Base-by-base conservation (phyloP, 2,113 vertebrate species). In the Ursus arctos region DNA sequence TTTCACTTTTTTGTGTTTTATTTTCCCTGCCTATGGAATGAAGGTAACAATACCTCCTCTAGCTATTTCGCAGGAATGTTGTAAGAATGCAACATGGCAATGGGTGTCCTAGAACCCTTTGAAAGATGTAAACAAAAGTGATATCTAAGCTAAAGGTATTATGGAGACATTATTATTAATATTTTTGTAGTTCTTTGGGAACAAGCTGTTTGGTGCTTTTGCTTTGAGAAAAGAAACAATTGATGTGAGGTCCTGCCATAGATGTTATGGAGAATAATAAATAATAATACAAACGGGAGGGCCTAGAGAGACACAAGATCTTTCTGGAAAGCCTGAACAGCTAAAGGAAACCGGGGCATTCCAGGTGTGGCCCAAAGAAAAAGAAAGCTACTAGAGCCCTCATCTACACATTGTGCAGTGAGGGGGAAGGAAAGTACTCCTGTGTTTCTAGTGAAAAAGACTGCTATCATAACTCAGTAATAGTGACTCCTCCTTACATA, bases 81-180 rank as follows among this genome's bases (percentile, higher is more conserved):
- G 1, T 24, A 82, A 95, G 61, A 88, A 51, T 84, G 49, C 3
- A 57, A 3, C n/a, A 85, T 95, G 84, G 5, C 51, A 77, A 88
- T 47, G 2, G 3, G 6, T 82, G 2, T 67, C 43, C 22, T 93
- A 51, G 69, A 74, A 69, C 14, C 1, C 21, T 53, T 61, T 84
- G 9, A 88, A 90, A 88, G 85, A 43, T 94, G 4, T 53, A 85
- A 95, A 43, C 28, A 87, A 85, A 95, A 88, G 26, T 69, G 28
- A 53, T 69, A 77, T 74, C 86, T 8, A 76, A 81, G 84, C 24
- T 91, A 69, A 85, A 65, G 4, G 1, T 85, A 77, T 59, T 67
- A 5, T 36, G 11, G 53, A 11, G 5, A 59, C 63, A 74, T 88
- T 88, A n/a, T 61, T 69, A 82, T 24, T 85, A 89, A 69, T 90